These are phyloP conservation scores for Aegithalos caudatus DNA, from an alignment of 2,113 vertebrate species.

Conservation along the genomic window DNA sequence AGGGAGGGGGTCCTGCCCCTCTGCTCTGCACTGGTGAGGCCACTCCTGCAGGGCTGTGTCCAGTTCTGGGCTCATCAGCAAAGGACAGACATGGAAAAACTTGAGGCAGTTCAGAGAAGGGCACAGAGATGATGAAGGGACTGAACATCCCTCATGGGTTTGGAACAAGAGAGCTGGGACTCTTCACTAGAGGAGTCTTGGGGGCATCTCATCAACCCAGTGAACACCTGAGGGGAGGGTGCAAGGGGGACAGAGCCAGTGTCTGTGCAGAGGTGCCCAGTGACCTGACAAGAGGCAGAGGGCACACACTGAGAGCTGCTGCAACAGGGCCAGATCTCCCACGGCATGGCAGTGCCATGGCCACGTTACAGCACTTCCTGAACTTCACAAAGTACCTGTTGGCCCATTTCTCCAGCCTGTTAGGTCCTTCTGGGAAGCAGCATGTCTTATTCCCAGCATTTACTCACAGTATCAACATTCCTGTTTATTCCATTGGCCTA, in stretches of 20 bases:
- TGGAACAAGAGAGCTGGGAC: neutral
- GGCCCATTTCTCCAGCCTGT: neutral
- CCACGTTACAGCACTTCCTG: neutral
- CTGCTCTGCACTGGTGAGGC: neutral
- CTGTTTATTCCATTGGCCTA: neutral
- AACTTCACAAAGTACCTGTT: neutral
- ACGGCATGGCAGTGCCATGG: rapidly evolving
- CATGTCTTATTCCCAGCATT: neutral
- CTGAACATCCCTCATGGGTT: neutral
- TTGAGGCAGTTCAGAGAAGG: neutral
- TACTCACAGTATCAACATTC: rapidly evolving
- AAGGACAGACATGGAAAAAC: neutral
- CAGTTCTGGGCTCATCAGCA: neutral
- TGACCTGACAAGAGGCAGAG: neutral
- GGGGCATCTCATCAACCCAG: neutral
- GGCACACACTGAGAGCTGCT: neutral
- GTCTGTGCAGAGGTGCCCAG: neutral
- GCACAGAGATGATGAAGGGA: neutral
- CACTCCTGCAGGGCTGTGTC: neutral
- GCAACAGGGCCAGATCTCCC: rapidly evolving
- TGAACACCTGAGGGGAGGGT: neutral
- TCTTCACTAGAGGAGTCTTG: neutral
- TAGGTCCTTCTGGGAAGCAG: neutral
- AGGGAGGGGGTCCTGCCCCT: neutral
- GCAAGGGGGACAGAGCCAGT: neutral